These are phyloP conservation scores for Gymnarchus niloticus DNA, from an alignment of 2,113 vertebrate species.

Conservation along the genomic window DNA sequence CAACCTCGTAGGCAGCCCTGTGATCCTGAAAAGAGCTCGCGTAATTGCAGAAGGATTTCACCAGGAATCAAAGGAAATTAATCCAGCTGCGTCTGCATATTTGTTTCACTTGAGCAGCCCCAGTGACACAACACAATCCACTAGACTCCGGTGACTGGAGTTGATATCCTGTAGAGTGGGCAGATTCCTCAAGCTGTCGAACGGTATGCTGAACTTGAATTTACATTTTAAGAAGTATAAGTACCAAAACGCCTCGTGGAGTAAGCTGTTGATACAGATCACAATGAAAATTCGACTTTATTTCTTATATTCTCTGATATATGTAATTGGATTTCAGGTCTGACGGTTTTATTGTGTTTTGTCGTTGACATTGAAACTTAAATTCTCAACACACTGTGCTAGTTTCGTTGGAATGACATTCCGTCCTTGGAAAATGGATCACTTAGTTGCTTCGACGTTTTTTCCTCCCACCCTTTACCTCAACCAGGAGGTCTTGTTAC, in stretches of 20 bases:
- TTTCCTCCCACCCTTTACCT: slow-evolving; percentile 13
- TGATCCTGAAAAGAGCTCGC: not conserved
- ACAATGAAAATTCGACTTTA: not conserved
- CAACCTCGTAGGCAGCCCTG: not conserved
- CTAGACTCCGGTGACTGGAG: no score
- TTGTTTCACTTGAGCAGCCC: not conserved
- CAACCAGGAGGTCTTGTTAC: slow-evolving; percentile 25
- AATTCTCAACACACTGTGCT: slow-evolving; percentile 12
- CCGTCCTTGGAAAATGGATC: slow-evolving; percentile 38
- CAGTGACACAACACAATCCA: not conserved
- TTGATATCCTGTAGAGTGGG: not conserved
- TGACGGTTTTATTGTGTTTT: not conserved
- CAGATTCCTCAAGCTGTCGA: not conserved
- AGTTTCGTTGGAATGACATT: slow-evolving; percentile 1
- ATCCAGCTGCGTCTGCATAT: not conserved
- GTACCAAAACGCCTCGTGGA: not conserved
- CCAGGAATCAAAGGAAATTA: not conserved
- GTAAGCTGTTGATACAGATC: not conserved
- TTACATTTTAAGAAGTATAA: not conserved
- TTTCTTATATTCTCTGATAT: not conserved
- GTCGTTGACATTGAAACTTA: not conserved
- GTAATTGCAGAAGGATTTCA: not conserved
- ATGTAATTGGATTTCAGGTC: not conserved
- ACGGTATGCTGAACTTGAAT: not conserved
- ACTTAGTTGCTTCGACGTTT: slow-evolving; percentile 29